A percentile compares a stretch with the other conserved stretches of the same genome.
Evolutionary conservation across 2,888 invertebrate species (phyloP).

Genomic region (Xylota sylvarum): DNA sequence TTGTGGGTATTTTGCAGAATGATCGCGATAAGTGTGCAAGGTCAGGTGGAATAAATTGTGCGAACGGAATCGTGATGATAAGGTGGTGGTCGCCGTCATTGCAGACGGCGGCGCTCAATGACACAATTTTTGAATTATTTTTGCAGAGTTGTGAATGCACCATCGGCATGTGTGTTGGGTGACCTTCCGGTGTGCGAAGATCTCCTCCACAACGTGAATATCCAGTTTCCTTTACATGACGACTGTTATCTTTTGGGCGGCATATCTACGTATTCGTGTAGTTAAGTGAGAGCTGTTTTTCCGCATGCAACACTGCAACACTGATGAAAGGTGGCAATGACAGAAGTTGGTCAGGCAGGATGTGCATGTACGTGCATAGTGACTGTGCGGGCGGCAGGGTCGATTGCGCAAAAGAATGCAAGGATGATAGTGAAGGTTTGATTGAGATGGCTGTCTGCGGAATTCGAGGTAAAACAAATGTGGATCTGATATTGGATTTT

Average conservation of each 20-base stretch:
- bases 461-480: conserved; percentile 28
- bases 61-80: conserved; percentile 25
- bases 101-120: conserved; percentile 24
- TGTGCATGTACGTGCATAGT: conserved; percentile 6
- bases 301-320: conserved; percentile 27
- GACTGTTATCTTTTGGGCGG: not conserved
- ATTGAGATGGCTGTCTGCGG: conserved; percentile 7
- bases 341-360: conserved; percentile 22
- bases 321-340: conserved; percentile 9
- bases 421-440: conserved; percentile 51
- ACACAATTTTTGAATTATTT: conserved; percentile 9
- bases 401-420: conserved; percentile 12
- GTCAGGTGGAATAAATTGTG: conserved; percentile 36
- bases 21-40: conserved; percentile 47
- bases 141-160: not conserved
- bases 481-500: not conserved
- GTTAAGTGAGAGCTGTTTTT: conserved; percentile 61
- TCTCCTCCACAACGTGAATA: conserved; percentile 21
- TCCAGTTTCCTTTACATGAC: conserved; percentile 35
- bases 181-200: conserved; percentile 57
- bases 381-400: not conserved
- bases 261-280: conserved; percentile 2
- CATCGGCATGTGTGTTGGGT: conserved; percentile 16
- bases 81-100: conserved; percentile 15
- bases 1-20: conserved; percentile 36